Evolutionary conservation across 2,797 vertebrate species (phyloP), one percentile per base, ranked within the genome.

Genomic region (Microctenopoma steveboyesi): DNA sequence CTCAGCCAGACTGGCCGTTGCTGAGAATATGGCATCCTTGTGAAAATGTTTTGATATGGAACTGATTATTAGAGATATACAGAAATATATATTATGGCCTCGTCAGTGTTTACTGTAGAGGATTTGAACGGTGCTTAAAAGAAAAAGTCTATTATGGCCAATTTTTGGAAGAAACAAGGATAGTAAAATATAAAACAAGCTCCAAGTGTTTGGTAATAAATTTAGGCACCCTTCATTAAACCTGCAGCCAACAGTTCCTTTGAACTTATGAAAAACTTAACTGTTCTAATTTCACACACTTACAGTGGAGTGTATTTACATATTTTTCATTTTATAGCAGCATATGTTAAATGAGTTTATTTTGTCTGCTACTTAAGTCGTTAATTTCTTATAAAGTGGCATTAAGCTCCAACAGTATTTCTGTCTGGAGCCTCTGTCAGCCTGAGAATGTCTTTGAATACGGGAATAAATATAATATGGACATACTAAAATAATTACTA

Each of bases 11-110:
- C 5, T 5, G 10, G 27, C 37, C 61, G n/a, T 25, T 5, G n/a
- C 54, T 58, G 60, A 64, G 60, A 64, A 74, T n/a, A 50, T 28
- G 18, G 10, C 42, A 40, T 18, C 55, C 2, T 39, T 54, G n/a
- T n/a, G 14, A 55, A 54, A 28, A 72, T 51, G 35, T 78, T 62
- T 51, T 33, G 13, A 70, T 42, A 30, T 15, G 0, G 12, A 25
- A 33, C 14, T 30, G 39, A 74, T 49, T 51, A 48, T 67, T 62
- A 50, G 10, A 48, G 45, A 47, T 27, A 37, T 43, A 57, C 13
- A 22, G 15, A 52, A 22, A 43, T 35, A 43, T 57, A 16, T 25
- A 52, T 43, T 59, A 27, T 5, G 5, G 39, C 7, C 53, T 52
- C 27, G 42, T 58, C 18, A 7, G 12, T 18, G 5, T 51, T 54